Percentiles rank a stretch among this genome's conserved stretches.
Evolutionary conservation across 2,113 vertebrate species (phyloP).

Genomic region (Thomomys bottae): DNA sequence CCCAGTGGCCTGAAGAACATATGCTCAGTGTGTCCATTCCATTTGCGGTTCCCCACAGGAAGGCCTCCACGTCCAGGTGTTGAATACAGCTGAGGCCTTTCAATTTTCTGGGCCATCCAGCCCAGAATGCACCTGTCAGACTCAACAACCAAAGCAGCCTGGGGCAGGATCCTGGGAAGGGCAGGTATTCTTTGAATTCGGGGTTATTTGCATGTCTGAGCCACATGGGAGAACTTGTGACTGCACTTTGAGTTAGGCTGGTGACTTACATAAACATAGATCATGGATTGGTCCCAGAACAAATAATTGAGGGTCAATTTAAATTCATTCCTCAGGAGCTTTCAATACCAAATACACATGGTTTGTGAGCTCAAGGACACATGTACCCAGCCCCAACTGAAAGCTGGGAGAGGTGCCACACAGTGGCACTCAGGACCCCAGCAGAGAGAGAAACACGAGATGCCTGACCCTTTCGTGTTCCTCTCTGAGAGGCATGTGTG

Average conservation of each 20-base stretch:
- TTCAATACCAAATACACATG: neutral
- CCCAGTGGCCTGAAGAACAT: neutral
- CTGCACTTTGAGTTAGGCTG: constrained; percentile 11
- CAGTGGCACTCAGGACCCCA: neutral
- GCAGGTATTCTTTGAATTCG: neutral
- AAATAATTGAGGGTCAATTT: constrained; percentile 14
- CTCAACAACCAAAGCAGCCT: neutral
- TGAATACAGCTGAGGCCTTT: neutral
- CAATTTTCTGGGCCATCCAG: neutral
- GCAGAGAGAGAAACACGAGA: constrained; percentile 23
- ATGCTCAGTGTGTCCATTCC: neutral
- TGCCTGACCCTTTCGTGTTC: neutral
- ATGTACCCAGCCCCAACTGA: neutral
- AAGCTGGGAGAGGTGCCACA: neutral
- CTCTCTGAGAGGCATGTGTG: neutral
- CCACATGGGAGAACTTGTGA: neutral
- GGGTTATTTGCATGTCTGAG: neutral
- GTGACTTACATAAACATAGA: constrained; percentile 30
- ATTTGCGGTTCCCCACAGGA: neutral
- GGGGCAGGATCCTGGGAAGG: neutral
- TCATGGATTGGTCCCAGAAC: neutral
- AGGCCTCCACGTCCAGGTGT: neutral
- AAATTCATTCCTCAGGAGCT: neutral
- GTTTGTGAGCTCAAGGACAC: neutral
- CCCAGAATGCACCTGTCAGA: constrained; percentile 60